phyloP scores from a whole-genome alignment of 2,797 vertebrate species.

The Dromococcyx pavoninus region DNA sequence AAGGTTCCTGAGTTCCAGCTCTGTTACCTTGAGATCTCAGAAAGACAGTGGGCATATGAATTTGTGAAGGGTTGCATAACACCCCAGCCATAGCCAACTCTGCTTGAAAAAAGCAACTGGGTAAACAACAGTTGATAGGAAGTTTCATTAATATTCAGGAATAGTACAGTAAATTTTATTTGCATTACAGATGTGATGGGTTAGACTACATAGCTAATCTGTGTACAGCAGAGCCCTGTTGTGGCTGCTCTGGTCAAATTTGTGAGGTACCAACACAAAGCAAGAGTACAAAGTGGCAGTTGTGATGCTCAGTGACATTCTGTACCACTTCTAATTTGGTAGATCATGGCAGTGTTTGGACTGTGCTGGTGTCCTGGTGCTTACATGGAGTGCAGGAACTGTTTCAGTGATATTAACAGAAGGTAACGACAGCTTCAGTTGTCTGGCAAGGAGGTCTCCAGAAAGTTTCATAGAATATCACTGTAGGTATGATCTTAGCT shows the following conservation, averaged over 20 bases:
- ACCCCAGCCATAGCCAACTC: not conserved
- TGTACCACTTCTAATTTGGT: not conserved
- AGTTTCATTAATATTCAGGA: not conserved
- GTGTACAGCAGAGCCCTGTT: fast-evolving
- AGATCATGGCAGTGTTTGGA: not conserved
- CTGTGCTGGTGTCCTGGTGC: not conserved
- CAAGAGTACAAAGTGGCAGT: not conserved
- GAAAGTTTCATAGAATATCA: not conserved
- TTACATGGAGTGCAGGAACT: not conserved
- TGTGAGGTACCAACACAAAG: not conserved
- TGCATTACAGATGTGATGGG: not conserved
- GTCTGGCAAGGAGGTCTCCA: not conserved
- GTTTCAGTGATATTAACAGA: not conserved
- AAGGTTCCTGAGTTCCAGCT: not conserved
- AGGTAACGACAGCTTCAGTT: not conserved
- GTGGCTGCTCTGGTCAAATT: not conserved
- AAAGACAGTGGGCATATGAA: not conserved
- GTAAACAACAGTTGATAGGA: slow-evolving; percentile 18
- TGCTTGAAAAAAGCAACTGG: not conserved
- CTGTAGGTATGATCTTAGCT: not conserved
- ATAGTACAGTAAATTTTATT: not conserved
- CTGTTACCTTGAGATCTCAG: not conserved
- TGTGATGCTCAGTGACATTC: not conserved
- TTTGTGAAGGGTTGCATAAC: slow-evolving; percentile 50
- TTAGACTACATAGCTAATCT: not conserved